phyloP scores from a whole-genome alignment of 2,797 vertebrate species.

The Chelonia mydas region DNA sequence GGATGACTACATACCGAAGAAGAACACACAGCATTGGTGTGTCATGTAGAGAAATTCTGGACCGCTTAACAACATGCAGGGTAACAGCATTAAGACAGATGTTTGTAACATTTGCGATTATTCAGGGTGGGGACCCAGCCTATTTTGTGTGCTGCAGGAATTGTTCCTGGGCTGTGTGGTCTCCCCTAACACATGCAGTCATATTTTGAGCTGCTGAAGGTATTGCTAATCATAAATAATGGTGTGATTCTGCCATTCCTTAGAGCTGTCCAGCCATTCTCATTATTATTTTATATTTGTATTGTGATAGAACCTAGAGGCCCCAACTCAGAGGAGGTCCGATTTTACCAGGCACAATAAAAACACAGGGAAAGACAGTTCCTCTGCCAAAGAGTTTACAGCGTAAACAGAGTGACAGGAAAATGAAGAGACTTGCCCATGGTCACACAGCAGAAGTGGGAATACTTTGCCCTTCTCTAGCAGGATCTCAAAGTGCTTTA shows the following conservation, averaged over 20 bases:
- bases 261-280: background rate
- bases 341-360: background rate
- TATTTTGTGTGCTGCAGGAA: background rate
- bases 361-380: background rate
- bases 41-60: background rate
- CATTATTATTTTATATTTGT: background rate
- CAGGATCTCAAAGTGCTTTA: background rate
- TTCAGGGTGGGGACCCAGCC: background rate
- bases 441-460: too few relatives aligned
- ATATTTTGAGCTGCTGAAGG: background rate
- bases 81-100: background rate
- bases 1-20: background rate
- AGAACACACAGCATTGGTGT: background rate
- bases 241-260: background rate
- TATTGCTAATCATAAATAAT: background rate
- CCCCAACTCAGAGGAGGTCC: too few relatives aligned
- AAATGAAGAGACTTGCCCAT: background rate
- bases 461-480: background rate
- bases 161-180: background rate
- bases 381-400: background rate
- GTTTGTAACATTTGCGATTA: background rate
- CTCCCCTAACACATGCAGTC: background rate
- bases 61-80: background rate
- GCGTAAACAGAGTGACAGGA: background rate
- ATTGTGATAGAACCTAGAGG: background rate